A percentile compares a stretch with the other conserved stretches of the same genome.
phyloP scores from a whole-genome alignment of 2,113 vertebrate species.

The Cygnus atratus region DNA sequence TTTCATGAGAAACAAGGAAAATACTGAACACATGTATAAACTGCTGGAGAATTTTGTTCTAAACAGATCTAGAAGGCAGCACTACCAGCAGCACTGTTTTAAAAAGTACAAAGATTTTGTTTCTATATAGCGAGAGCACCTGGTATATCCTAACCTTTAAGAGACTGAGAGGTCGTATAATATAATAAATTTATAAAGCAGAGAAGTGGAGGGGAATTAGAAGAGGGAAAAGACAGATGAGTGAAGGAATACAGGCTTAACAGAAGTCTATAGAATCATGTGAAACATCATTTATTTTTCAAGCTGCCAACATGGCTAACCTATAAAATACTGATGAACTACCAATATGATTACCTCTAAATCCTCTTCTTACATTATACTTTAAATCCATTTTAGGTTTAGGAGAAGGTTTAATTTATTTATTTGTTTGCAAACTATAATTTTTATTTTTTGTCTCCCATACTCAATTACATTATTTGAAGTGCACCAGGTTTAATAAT shows the following conservation, averaged over 20 bases:
- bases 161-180: neutral
- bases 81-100: neutral
- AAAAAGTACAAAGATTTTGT: neutral
- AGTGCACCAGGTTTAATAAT: slow-evolving; percentile 58
- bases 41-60: neutral
- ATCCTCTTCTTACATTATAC: neutral
- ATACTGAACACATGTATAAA: neutral
- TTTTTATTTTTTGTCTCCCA: slow-evolving; percentile 34
- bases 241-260: neutral
- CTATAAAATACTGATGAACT: neutral
- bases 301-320: neutral
- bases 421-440: slow-evolving; percentile 28
- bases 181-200: neutral
- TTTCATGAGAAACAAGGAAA: neutral
- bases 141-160: neutral
- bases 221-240: neutral
- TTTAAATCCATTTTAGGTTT: slow-evolving; percentile 1
- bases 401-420: slow-evolving; percentile 5
- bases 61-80: neutral
- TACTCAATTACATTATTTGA: slow-evolving; percentile 50
- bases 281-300: neutral
- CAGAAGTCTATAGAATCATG: neutral
- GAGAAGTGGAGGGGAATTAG: neutral
- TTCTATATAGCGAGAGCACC: neutral
- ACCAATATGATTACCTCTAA: neutral